Conservation (phyloP, 2,113 vertebrate species). For the Talpa occidentalis region DNA sequence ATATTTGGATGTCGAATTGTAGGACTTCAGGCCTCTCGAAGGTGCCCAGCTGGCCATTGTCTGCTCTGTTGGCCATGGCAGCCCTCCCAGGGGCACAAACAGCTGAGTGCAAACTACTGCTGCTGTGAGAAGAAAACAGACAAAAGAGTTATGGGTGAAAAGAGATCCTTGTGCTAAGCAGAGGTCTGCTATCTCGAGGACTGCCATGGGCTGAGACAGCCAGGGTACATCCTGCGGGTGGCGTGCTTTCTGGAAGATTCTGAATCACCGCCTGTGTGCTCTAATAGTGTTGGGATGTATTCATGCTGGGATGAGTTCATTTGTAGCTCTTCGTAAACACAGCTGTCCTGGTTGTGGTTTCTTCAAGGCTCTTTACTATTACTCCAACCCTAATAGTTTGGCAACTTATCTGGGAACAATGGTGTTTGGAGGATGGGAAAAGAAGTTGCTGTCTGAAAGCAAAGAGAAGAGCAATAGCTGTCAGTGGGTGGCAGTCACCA, state of each 20-base stretch:
- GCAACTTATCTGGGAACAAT: constrained; percentile 51
- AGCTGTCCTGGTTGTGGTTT: constrained; percentile 78
- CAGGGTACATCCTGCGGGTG: constrained; percentile 20
- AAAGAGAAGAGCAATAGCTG: not conserved
- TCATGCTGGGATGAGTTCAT: constrained; percentile 70
- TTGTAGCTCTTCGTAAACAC: constrained; percentile 76
- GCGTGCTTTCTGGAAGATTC: constrained; percentile 49
- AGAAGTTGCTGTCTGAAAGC: not conserved
- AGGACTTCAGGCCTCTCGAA: not conserved
- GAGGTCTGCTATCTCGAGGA: constrained; percentile 8
- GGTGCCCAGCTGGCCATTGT: not conserved
- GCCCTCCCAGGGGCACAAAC: not conserved
- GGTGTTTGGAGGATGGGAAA: constrained; percentile 17
- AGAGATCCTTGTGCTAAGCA: not conserved
- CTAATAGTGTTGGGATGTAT: constrained; percentile 35
- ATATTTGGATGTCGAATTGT: not conserved
- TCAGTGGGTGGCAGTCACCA: not conserved
- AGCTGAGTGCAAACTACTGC: not conserved
- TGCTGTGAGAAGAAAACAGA: constrained; percentile 28
- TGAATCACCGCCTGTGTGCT: not conserved
- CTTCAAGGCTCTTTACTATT: constrained; percentile 71
- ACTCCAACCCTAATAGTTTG: constrained; percentile 56
- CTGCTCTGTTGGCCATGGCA: not conserved
- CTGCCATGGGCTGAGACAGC: constrained; percentile 41
- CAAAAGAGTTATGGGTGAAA: not conserved